Evolutionary conservation across 2,113 vertebrate species (phyloP), one percentile per base, ranked within the genome.

Genomic region (Hylia prasina): DNA sequence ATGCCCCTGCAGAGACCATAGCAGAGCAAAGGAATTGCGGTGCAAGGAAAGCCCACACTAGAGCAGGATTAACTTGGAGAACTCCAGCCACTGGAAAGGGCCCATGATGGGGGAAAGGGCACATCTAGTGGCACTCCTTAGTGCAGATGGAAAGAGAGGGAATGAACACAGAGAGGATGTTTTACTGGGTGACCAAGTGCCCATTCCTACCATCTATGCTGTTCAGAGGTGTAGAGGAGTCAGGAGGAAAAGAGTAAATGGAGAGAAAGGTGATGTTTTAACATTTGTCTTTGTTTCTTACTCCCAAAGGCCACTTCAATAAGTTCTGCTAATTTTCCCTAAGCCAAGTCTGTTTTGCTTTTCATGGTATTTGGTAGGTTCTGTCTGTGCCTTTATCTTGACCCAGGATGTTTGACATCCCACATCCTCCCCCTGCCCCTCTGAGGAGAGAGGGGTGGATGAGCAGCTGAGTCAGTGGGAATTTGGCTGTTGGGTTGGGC

Each of bases 121-220:
- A 39, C 39, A 45, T 54, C 11, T 33, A 54, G 3, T 10, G 11
- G 10, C 6, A n/a, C 5, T 4, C 5, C 8, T 28, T 42, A 40
- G 22, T 65, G 10, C 35, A 54, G 24, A 10, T 11, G 25, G 42
- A 82, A 82, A 50, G 20, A 44, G 21, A 53, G 15, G 27, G 14
- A 63, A 61, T 57, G 9, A 75, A n/a, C 9, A 57, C 20, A 57
- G 57, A 76, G 12, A 31, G 3, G 3, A 60, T 23, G 2, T 42
- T 39, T 47, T 31, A 31, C 1, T 2, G 16, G 27, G 9, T 47
- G 45, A 61, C 5, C 51, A 39, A 63, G 8, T 3, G 2, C 4
- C 13, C 6, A 7, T 48, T 70, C 13, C 12, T 6, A 44, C 0
- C 2, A 5, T 3, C 12, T 58, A 2, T 11, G 18, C 44, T 76